Percentiles rank a stretch among this genome's conserved stretches.
Conservation (phyloP, 2,113 vertebrate genomes). For the Phrynosoma platyrhinos region DNA sequence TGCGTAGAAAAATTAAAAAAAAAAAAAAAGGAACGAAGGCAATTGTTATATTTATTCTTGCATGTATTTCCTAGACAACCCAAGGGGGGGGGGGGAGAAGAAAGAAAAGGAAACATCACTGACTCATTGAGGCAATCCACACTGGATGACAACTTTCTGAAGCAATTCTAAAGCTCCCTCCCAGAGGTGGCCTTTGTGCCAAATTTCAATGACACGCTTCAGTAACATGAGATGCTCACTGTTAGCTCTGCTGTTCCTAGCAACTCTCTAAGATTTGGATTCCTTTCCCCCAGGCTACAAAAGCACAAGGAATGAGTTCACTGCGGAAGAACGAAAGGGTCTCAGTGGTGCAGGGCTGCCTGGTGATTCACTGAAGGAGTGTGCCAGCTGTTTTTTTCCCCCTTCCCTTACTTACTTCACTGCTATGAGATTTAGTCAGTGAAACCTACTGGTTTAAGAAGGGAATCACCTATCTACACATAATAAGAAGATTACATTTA, state of each 20-base stretch:
- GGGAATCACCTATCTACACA: slow-evolving; percentile 10
- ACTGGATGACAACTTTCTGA: slow-evolving; percentile 67
- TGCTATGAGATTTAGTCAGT: slow-evolving; percentile 49
- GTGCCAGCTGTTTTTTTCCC: slow-evolving; percentile 60
- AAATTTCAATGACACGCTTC: slow-evolving; percentile 54
- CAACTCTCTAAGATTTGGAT: slow-evolving; percentile 56
- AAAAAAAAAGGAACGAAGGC: slow-evolving; percentile 11
- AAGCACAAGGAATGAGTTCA: slow-evolving; percentile 71
- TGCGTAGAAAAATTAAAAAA: slow-evolving; percentile 41
- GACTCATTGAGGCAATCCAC: slow-evolving; percentile 61
- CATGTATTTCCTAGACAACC: slow-evolving; percentile 68
- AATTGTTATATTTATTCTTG: slow-evolving; percentile 42
- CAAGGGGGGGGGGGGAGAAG: slow-evolving; percentile 16
- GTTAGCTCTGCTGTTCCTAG: slow-evolving; percentile 55
- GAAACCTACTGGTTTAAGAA: not conserved
- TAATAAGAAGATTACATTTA: slow-evolving; percentile 33
- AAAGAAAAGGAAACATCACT: slow-evolving; percentile 57
- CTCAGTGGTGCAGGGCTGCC: slow-evolving; percentile 57
- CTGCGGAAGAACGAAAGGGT: slow-evolving; percentile 67
- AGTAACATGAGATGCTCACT: slow-evolving; percentile 63
- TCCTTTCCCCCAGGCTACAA: slow-evolving; percentile 59
- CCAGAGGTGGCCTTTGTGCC: slow-evolving; percentile 14
- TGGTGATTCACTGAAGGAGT: slow-evolving; percentile 59
- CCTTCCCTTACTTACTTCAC: slow-evolving; percentile 41
- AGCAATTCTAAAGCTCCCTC: slow-evolving; percentile 60